Base-by-base conservation (phyloP, 2,113 vertebrate species). In the Phoxinus phoxinus region DNA sequence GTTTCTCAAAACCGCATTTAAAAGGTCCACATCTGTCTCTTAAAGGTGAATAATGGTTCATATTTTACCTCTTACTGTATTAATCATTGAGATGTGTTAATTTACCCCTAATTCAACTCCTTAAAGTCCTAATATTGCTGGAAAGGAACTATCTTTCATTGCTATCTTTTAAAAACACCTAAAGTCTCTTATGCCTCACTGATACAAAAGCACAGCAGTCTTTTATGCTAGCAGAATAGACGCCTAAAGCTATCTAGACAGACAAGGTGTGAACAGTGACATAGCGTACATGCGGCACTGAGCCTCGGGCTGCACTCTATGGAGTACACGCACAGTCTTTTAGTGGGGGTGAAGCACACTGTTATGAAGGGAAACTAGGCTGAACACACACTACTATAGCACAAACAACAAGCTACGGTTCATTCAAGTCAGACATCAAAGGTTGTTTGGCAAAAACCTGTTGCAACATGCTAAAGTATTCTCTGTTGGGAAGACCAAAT, bases 221-320 rank as follows among this genome's bases (percentile, higher is more conserved):
- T 72, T 69, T 41, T 9, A 72, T 58, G 23, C 27, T 48, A 58
- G 67, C 23, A 83, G 21, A 83, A 72, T 83, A 12, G 65, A 32
- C 3, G 65, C 81, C 81, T 71, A 25, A 51, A 83, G 81, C 81
- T 35, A 83, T 83, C 67, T 32, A 58, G 32, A 83, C 71, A 67
- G 72, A 61, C 78, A 83, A 46, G 79, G 71, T 76, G 85, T 82
- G 79, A 86, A 75, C 77, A 81, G 61, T 51, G 12, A 61, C 75
- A 32, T 30, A 51, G 27, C 81, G 61, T 81, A 83, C 58, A 23
- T 77, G 69, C 23, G 51, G 19, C 17, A 61, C 63, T 46, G 25
- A n/a, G 83, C 88, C 79, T 46, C 67, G 10, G 83, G 86, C 56
- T 41, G 61, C 63, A 79, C 63, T 78, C 65, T 85, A 41, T 41